Evolutionary conservation across 2,888 invertebrate genomes (phyloP).

Genomic region (Coecobrya sp.): DNA sequence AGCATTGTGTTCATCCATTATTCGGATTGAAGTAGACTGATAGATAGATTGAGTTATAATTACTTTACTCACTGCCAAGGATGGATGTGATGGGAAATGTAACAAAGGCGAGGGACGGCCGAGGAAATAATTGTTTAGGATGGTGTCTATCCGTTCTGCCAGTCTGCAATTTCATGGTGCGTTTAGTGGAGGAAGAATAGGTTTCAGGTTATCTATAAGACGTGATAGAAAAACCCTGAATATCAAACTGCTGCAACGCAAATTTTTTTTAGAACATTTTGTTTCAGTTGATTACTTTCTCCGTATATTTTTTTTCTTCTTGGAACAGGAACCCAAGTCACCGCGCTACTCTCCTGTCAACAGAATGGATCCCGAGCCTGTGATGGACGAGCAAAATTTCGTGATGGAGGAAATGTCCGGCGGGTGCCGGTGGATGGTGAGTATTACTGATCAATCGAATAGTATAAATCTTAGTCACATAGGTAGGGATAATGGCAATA

Average conservation of each 20-base stretch:
- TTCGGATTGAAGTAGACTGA: no score
- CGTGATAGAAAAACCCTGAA: conserved; percentile 3
- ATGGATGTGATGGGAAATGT: conserved; percentile 55
- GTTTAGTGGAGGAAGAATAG: conserved; percentile 47
- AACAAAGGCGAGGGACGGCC: conserved; percentile 44
- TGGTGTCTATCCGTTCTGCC: conserved; percentile 58
- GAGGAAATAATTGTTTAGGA: conserved; percentile 58
- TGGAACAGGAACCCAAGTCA: conserved; percentile 48
- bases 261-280: not conserved
- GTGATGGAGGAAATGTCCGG: conserved; percentile 70
- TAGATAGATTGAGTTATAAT: not conserved
- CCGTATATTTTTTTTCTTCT: not conserved
- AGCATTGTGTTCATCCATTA: no score
- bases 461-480: no score
- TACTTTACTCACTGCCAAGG: not conserved
- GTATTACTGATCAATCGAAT: no score
- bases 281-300: no score
- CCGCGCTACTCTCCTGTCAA: conserved; percentile 72
- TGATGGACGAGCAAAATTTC: conserved; percentile 31
- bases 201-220: conserved; percentile 38
- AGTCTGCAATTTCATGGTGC: conserved; percentile 68
- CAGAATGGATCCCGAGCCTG: conserved; percentile 63
- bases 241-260: not conserved
- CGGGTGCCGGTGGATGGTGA: conserved; percentile 74
- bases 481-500: no score